Percentiles rank a stretch among this genome's conserved stretches.
These are phyloP conservation scores for Parasteatoda tepidariorum DNA, from an alignment of 1,140 invertebrate genomes.

Conservation along the genomic window DNA sequence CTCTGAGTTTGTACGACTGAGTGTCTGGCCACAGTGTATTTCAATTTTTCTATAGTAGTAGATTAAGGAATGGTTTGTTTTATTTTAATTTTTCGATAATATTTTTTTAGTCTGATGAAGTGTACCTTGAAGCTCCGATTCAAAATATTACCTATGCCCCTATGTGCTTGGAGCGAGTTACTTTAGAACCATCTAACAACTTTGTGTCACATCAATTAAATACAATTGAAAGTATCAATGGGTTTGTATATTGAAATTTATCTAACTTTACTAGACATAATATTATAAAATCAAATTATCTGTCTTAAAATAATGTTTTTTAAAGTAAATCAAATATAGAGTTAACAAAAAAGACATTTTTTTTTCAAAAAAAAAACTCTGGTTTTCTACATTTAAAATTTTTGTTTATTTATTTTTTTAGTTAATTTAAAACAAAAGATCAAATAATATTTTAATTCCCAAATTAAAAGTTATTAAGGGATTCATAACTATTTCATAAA, in stretches of 20 bases:
- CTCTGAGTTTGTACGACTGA: background rate
- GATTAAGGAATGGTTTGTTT: conserved; percentile 40
- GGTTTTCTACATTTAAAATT: background rate
- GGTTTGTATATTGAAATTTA: background rate
- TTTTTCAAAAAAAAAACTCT: background rate
- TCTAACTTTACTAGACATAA: background rate
- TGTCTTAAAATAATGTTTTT: too few species aligned
- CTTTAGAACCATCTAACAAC: conserved; percentile 88
- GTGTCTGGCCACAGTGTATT: background rate
- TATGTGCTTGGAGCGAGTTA: conserved; percentile 92
- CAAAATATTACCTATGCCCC: conserved; percentile 92
- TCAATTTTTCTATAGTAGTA: conserved; percentile 14
- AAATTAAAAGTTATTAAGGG: too few species aligned
- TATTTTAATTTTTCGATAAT: too few species aligned
- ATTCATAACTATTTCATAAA: too few species aligned
- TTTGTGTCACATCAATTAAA: conserved; percentile 76
- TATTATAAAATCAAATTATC: too few species aligned
- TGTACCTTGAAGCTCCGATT: conserved; percentile 96
- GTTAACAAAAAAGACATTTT: too few species aligned
- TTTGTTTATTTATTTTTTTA: background rate
- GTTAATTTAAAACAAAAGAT: too few species aligned
- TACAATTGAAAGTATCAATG: conserved; percentile 23
- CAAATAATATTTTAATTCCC: too few species aligned
- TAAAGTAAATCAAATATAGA: too few species aligned
- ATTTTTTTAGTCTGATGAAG: conserved; percentile 84